Percentiles rank a stretch among this genome's conserved stretches.
Conservation (phyloP, 2,113 vertebrate species). For the Alces alces region DNA sequence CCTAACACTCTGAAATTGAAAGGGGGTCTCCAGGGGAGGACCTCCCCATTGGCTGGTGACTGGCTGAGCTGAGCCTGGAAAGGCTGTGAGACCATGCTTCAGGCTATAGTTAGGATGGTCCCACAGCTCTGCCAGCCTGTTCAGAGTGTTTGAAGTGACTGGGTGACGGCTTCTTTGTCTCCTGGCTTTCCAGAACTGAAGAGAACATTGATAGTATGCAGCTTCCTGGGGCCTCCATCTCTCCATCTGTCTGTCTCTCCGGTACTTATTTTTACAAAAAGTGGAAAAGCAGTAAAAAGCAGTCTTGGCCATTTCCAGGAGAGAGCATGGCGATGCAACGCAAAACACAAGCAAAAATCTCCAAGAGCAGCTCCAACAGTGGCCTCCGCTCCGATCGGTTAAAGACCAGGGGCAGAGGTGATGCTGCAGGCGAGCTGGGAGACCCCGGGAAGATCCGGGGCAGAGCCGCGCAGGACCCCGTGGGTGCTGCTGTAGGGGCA, state of each 20-base stretch:
- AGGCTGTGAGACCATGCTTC: background rate
- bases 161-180: background rate
- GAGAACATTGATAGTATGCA: background rate
- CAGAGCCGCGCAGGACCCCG: background rate
- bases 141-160: background rate
- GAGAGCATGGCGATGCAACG: background rate
- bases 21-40: background rate
- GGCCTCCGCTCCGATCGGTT: background rate
- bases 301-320: background rate
- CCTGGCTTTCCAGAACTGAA: background rate
- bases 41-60: too few relatives aligned
- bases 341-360: background rate
- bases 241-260: background rate
- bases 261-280: background rate
- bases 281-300: background rate
- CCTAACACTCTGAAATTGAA: background rate
- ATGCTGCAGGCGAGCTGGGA: background rate
- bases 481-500: background rate
- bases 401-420: background rate
- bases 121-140: background rate
- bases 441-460: background rate
- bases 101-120: rapidly evolving
- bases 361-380: background rate
- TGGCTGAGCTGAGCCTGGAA: background rate
- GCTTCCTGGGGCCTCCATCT: background rate